phyloP scores from a whole-genome alignment of 2,797 vertebrate species.

The Graptemys geographica region DNA sequence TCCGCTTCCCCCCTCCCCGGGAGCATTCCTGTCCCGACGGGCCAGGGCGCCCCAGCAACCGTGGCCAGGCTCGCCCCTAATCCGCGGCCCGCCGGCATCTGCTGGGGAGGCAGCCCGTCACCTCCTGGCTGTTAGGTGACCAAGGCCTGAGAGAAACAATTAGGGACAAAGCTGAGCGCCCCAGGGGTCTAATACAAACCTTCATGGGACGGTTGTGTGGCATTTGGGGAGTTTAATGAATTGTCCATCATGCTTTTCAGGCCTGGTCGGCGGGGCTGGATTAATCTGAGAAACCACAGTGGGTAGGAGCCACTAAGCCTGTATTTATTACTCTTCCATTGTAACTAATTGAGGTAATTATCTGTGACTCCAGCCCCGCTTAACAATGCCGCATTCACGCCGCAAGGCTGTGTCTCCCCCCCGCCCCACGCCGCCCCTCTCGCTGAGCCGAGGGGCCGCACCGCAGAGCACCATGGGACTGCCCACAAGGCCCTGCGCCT shows the following conservation, averaged over 20 bases:
- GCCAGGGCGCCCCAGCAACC: conserved; percentile 95
- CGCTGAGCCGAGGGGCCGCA: conserved; percentile 59
- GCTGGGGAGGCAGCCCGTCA: conserved; percentile 93
- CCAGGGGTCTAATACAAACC: conserved; percentile 98
- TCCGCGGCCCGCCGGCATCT: conserved; percentile 83
- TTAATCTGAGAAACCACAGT: conserved; percentile 96
- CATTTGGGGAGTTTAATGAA: conserved; percentile 99
- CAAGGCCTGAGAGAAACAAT: conserved; percentile 85
- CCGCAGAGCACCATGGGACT: conserved; percentile 70
- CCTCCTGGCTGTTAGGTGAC: conserved; percentile 97
- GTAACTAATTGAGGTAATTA: conserved; percentile 99
- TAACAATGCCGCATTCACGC: conserved; percentile 91
- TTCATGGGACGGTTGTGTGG: conserved; percentile 99
- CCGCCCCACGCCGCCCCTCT: conserved; percentile 60
- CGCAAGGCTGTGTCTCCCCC: conserved; percentile 56
- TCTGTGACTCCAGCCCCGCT: conserved; percentile 98
- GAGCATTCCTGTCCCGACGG: conserved; percentile 93
- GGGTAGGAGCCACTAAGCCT: conserved; percentile 99
- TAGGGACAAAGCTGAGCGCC: conserved; percentile 94
- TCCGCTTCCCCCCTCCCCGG: conserved; percentile 70
- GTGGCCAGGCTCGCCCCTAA: conserved; percentile 85
- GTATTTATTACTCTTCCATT: conserved; percentile 99
- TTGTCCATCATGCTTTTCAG: conserved; percentile 99
- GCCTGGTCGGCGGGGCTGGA: conserved; percentile 91
- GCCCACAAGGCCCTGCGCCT: conserved; percentile 49